Conservation (phyloP, 1,140 invertebrate genomes). For the Bombus waltoni region DNA sequence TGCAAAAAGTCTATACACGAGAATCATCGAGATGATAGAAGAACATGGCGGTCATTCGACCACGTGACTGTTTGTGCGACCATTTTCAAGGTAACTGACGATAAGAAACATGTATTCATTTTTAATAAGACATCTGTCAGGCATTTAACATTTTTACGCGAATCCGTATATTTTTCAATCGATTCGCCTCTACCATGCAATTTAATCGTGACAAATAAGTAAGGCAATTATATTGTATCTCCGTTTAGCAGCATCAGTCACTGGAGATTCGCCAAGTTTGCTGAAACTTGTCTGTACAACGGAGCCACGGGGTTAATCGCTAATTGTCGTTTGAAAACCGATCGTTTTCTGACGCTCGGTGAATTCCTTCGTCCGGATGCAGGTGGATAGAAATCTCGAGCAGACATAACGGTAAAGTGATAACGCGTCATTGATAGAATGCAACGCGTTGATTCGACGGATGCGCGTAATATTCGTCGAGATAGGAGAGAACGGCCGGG, state of each 20-base stretch:
- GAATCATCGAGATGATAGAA: neutral
- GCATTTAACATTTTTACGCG: no score
- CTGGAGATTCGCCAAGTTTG: conserved; percentile 59
- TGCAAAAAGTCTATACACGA: neutral
- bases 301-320: neutral
- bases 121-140: neutral
- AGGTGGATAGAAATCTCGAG: neutral
- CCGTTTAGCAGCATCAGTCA: conserved; percentile 16
- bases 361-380: conserved; percentile 21
- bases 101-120: no score
- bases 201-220: conserved; percentile 2
- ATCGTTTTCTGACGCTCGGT: conserved; percentile 38
- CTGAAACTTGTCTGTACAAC: conserved; percentile 34
- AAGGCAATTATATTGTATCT: conserved; percentile 33
- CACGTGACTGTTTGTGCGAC: conserved; percentile 21
- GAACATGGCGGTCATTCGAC: conserved; percentile 37
- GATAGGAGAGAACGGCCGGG: neutral
- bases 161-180: neutral
- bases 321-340: conserved; percentile 61
- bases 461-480: neutral
- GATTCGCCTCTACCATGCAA: neutral
- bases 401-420: conserved; percentile 14
- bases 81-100: conserved; percentile 12
- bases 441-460: neutral
- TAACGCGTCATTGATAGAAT: neutral